A percentile compares a stretch with the other conserved stretches of the same genome.
Evolutionary conservation across 2,113 vertebrate genomes (phyloP).

Genomic region (Sapayoa aenigma): DNA sequence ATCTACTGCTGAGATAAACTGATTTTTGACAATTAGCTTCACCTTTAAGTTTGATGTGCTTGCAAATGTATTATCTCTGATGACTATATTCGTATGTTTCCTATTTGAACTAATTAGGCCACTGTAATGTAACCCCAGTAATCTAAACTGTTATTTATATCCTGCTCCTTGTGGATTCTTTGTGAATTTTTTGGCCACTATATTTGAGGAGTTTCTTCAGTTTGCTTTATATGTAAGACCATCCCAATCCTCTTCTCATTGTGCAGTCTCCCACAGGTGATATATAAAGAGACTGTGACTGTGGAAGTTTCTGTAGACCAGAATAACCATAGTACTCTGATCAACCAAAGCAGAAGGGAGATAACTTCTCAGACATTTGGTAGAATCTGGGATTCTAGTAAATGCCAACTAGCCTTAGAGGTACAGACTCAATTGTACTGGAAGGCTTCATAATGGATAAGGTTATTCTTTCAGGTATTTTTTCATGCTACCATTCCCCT

Average conservation of each 20-base stretch:
- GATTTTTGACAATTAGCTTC: neutral
- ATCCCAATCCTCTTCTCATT: fast-evolving
- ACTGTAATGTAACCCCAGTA: neutral
- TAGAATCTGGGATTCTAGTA: neutral
- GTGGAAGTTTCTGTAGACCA: neutral
- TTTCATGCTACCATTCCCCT: neutral
- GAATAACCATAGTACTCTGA: neutral
- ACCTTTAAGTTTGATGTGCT: neutral
- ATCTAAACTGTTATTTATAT: neutral
- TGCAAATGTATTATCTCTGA: neutral
- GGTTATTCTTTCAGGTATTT: neutral
- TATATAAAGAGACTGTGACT: neutral
- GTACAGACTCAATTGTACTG: neutral
- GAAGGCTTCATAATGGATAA: neutral
- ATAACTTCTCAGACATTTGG: neutral
- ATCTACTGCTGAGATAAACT: neutral
- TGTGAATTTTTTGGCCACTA: neutral
- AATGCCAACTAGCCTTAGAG: neutral
- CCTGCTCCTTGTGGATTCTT: neutral
- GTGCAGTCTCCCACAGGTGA: neutral
- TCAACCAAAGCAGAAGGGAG: neutral
- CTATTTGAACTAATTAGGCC: neutral
- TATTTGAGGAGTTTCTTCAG: neutral
- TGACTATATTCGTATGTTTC: neutral
- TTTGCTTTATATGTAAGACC: neutral